Evolutionary conservation across 2,113 vertebrate genomes (phyloP).

Genomic region (Nestor notabilis): DNA sequence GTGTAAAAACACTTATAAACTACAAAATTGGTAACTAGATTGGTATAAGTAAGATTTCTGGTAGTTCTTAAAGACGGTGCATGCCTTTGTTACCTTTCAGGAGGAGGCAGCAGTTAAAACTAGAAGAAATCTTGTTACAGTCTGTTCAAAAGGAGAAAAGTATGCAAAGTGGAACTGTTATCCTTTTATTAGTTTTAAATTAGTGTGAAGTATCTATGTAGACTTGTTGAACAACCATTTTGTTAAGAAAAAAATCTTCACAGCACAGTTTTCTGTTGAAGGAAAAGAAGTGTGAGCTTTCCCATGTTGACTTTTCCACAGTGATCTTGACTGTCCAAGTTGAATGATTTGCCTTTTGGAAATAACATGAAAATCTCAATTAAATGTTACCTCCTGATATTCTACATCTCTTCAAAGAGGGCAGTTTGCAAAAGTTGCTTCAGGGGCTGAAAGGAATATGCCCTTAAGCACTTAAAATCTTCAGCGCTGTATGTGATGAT

Average conservation of each 20-base stretch:
- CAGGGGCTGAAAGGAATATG: neutral
- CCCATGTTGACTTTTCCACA: neutral
- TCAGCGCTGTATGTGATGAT: neutral
- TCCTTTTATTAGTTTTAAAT: neutral
- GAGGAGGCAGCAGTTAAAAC: neutral
- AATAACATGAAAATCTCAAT: neutral
- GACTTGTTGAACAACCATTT: neutral
- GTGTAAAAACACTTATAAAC: neutral
- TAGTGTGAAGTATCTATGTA: neutral
- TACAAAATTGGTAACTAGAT: neutral
- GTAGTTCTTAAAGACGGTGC: neutral
- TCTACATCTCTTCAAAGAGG: neutral
- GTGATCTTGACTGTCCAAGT: neutral
- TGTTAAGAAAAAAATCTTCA: neutral
- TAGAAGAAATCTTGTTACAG: neutral
- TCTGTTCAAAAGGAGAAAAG: neutral
- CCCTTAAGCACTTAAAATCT: neutral
- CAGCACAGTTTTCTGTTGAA: neutral
- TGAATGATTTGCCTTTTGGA: neutral
- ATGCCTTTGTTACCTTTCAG: neutral
- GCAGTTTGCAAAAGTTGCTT: neutral
- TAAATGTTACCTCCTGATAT: neutral
- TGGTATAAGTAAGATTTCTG: neutral
- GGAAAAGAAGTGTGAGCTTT: neutral
- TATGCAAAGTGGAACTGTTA: neutral